phyloP scores from a whole-genome alignment of 2,888 invertebrate species.

The Microctonus aethiopoides region DNA sequence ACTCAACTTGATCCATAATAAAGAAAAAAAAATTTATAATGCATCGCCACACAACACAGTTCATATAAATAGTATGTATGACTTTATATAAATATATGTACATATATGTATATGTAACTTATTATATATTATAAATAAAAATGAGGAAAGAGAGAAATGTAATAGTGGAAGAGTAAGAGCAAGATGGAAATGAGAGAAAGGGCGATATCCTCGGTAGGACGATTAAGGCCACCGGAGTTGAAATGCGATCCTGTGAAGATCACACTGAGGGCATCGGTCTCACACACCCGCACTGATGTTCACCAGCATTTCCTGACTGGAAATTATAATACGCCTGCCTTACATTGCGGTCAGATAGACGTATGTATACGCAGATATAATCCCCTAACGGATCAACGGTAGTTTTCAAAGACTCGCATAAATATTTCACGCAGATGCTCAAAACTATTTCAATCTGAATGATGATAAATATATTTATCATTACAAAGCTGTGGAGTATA shows the following conservation, averaged over 20 bases:
- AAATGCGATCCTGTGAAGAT: constrained; percentile 48
- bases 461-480: not conserved
- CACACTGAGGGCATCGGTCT: constrained; percentile 40
- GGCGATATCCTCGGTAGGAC: constrained; percentile 33
- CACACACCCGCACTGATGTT: constrained; percentile 44
- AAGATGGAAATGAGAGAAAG: constrained; percentile 24
- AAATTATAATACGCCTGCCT: constrained; percentile 31
- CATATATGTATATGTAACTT: no score
- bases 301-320: constrained; percentile 35
- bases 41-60: not conserved
- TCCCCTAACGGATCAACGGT: constrained; percentile 43
- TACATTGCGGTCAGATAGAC: constrained; percentile 25
- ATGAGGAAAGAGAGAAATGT: no score
- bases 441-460: not conserved
- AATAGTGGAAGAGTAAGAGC: constrained; percentile 5
- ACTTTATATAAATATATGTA: no score
- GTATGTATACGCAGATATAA: constrained; percentile 23
- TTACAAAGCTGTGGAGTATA: not conserved
- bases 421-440: constrained; percentile 1
- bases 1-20: not conserved
- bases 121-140: not conserved
- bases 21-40: not conserved
- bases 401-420: constrained; percentile 36
- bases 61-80: not conserved
- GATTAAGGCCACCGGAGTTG: constrained; percentile 60